Conservation (phyloP, 2,113 vertebrate genomes). For the Etia nguti region DNA sequence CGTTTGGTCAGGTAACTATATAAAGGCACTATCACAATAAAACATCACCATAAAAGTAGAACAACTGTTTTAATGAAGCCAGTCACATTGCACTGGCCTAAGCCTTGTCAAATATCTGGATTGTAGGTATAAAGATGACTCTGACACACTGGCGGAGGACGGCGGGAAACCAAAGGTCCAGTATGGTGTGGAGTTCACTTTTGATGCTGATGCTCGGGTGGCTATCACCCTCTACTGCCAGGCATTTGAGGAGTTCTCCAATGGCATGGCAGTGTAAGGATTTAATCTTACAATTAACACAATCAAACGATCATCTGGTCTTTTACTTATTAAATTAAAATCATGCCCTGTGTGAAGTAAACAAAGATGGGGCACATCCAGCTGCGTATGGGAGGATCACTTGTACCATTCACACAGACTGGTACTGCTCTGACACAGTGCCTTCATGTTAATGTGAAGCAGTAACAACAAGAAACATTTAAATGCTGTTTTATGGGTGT, state of each 20-base stretch:
- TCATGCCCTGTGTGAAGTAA: not conserved
- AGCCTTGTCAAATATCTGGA: not conserved
- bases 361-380: not conserved
- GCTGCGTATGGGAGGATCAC: not conserved
- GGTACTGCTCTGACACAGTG: not conserved
- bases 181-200: slow-evolving; percentile 96
- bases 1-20: slow-evolving; percentile 85
- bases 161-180: slow-evolving; percentile 84
- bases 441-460: not conserved
- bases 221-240: slow-evolving; percentile 97
- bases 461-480: not conserved
- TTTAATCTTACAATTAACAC: not conserved
- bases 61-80: not conserved
- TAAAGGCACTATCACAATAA: fast-evolving
- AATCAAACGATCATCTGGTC: not conserved
- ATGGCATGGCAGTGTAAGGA: slow-evolving; percentile 92
- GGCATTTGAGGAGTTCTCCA: slow-evolving; percentile 90
- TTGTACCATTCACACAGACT: not conserved
- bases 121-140: slow-evolving; percentile 90
- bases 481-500: not conserved
- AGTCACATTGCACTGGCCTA: not conserved
- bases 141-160: slow-evolving; percentile 82
- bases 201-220: slow-evolving; percentile 92
- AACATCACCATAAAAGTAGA: not conserved
- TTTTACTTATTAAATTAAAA: not conserved